These are phyloP conservation scores for Drosophila sulfurigaster DNA, from an alignment of 1,140 invertebrate species.

Conservation along the genomic window DNA sequence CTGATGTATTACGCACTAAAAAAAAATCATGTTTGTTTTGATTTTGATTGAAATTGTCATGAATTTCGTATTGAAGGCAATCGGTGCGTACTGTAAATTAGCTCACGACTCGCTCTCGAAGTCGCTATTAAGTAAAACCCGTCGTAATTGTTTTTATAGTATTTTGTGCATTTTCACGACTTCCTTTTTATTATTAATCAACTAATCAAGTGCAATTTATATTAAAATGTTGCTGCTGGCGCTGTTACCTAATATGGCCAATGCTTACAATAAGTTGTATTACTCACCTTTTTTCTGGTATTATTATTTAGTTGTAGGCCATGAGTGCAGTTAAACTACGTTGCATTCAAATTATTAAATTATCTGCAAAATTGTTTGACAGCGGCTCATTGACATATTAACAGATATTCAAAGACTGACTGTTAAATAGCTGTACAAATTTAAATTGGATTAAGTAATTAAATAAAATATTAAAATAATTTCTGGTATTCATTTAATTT, in stretches of 20 bases:
- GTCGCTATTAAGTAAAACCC: background rate
- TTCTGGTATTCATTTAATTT: no score
- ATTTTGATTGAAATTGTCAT: constrained; percentile 37
- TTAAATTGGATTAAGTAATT: no score
- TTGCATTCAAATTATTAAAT: background rate
- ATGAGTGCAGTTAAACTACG: background rate
- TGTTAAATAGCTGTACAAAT: no score
- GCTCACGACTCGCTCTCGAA: constrained; percentile 24
- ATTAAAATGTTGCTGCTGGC: constrained; percentile 27
- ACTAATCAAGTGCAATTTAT: constrained; percentile 40
- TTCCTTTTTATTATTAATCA: constrained; percentile 36
- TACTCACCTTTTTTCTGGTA: constrained; percentile 2
- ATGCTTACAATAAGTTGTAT: constrained; percentile 6
- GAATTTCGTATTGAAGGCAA: constrained; percentile 21
- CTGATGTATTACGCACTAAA: constrained; percentile 28
- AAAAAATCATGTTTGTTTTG: constrained; percentile 22
- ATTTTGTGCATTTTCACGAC: constrained; percentile 27
- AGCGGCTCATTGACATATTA: no score
- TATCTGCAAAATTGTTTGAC: background rate
- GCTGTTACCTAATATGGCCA: constrained; percentile 30
- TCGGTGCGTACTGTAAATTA: constrained; percentile 15
- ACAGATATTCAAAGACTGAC: no score
- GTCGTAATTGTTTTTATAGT: constrained; percentile 16
- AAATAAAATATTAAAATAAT: no score
- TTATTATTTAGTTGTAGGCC: background rate